phyloP scores from a whole-genome alignment of 1,140 invertebrate species.

The Euwallacea similis region DNA sequence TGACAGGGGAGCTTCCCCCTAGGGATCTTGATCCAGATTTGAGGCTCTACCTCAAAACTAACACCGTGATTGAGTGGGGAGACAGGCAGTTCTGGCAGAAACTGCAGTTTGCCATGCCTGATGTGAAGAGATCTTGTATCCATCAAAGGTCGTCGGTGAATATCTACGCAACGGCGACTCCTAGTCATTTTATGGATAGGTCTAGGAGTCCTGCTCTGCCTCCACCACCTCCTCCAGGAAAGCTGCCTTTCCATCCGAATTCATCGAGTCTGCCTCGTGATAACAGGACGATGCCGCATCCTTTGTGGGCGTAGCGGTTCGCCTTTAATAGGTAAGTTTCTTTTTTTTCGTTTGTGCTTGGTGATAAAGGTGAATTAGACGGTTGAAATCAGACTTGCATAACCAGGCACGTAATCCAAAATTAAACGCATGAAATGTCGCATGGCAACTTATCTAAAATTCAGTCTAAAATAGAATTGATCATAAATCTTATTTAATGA shows the following conservation, averaged over 20 bases:
- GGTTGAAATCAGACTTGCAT: too few species aligned
- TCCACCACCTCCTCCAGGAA: conserved; percentile 61
- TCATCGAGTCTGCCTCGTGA: conserved; percentile 53
- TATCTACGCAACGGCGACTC: conserved; percentile 61
- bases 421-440: too few species aligned
- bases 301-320: conserved; percentile 60
- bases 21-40: conserved; percentile 88
- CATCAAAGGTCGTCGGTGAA: conserved; percentile 65
- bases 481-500: too few species aligned
- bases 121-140: conserved; percentile 63
- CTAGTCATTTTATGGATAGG: conserved; percentile 54
- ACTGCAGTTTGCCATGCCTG: conserved; percentile 86
- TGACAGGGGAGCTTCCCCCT: conserved; percentile 81
- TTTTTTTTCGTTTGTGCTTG: background rate
- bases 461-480: too few species aligned
- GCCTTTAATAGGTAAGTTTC: conserved; percentile 49
- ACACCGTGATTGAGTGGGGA: conserved; percentile 88
- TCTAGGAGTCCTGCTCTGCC: conserved; percentile 67
- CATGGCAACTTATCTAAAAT: too few species aligned
- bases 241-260: conserved; percentile 52
- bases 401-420: too few species aligned
- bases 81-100: conserved; percentile 95
- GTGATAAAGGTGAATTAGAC: background rate
- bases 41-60: conserved; percentile 83
- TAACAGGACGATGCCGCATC: conserved; percentile 54